Evolutionary conservation across 2,113 vertebrate species (phyloP), one percentile per base, ranked within the genome.

Genomic region (Colaptes auratus): DNA sequence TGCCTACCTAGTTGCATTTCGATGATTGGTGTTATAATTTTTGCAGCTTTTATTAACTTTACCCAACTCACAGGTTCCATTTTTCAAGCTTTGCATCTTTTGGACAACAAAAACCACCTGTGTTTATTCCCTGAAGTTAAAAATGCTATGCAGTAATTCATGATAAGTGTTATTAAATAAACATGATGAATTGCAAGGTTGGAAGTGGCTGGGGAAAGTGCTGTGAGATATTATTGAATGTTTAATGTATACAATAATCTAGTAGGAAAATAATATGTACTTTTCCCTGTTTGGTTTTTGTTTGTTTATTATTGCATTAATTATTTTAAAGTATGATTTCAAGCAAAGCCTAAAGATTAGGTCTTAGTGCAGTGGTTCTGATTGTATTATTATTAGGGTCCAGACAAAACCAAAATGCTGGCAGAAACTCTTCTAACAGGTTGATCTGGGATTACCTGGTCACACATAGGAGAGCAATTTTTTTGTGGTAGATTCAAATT

Each of bases 401-500:
- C 7, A 60, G 23, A 24, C 12, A 64, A 67, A 76, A 58, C 3
- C 23, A 65, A 72, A 61, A 78, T 8, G 5, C 6, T 7, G 5
- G 33, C 42, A 67, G 30, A 61, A 52, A 1, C 5, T 52, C 5
- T 86, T 30, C 25, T 58, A 61, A 36, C 28, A 53, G 12, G 2
- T 8, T 33, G n/a, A 39, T 9, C 30, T 55, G 20, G 9, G 4
- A n/a, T 63, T 77, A 23, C 2, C 3, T 48, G 3, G 60, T 83
- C n/a, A 80, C 10, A 11, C 2, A 5, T 23, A 12, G 20, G 4
- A 46, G 27, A 44, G 18, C 10, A 0, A 1, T 23, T 69, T 35
- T 44, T 79, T 42, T 9, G 7, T 4, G 21, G 8, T 21, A 48
- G 12, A 17, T 81, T 87, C n/a, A 67, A 15, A 24, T 74, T 33